phyloP scores from a whole-genome alignment of 2,113 vertebrate genomes.

The Rhabdomys dilectus region DNA sequence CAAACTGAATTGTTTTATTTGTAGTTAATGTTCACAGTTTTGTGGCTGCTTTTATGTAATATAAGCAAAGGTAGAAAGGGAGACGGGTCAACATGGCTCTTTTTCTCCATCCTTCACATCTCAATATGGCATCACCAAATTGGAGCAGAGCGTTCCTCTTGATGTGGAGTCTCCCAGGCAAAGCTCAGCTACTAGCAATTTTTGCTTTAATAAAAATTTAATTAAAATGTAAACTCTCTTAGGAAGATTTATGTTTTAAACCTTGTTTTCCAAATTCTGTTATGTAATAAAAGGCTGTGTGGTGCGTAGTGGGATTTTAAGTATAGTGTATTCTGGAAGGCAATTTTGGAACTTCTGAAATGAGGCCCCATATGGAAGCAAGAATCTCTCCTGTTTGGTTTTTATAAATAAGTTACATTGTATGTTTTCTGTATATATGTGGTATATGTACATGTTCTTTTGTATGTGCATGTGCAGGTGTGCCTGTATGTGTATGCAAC shows the following conservation, averaged over 20 bases:
- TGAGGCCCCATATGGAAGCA: not conserved
- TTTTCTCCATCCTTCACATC: not conserved
- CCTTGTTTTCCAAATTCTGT: constrained; percentile 44
- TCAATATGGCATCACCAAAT: not conserved
- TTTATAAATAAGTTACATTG: not conserved
- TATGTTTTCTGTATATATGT: not conserved
- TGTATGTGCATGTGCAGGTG: not conserved
- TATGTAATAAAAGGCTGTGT: constrained; percentile 45
- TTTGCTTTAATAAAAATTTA: constrained; percentile 67
- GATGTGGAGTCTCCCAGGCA: not conserved
- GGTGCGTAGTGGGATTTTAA: constrained; percentile 25
- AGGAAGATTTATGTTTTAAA: constrained; percentile 65
- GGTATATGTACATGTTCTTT: not conserved
- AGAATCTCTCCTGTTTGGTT: not conserved
- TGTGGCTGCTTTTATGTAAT: not conserved
- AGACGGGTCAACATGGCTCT: not conserved
- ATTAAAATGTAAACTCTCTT: constrained; percentile 62
- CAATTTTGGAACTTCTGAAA: constrained; percentile 24
- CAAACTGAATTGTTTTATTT: not conserved
- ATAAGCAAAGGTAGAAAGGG: not conserved
- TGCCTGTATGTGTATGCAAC: not conserved
- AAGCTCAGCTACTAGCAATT: constrained; percentile 46
- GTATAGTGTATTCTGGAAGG: not conserved
- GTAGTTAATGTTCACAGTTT: not conserved
- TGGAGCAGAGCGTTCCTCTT: not conserved